These are phyloP conservation scores for Alosa alosa DNA, from an alignment of 2,113 vertebrate genomes.

Conservation along the genomic window DNA sequence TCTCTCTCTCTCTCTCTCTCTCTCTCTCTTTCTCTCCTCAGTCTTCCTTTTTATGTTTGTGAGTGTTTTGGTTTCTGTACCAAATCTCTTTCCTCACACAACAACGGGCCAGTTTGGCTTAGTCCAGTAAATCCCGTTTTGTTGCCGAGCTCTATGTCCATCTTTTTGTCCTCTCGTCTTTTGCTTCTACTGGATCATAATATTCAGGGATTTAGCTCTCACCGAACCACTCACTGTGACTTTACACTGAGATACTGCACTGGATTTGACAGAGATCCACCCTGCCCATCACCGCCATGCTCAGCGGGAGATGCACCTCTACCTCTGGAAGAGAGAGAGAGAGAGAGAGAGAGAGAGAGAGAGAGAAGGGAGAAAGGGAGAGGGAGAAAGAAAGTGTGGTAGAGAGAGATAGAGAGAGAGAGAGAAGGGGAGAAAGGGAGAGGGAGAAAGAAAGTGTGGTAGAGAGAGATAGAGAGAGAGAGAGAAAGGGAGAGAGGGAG, in stretches of 20 bases:
- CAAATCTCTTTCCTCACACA: slow-evolving; percentile 65
- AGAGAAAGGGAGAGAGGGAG: not conserved
- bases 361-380: not conserved
- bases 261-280: too few relatives aligned
- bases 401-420: not conserved
- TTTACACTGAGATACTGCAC: too few relatives aligned
- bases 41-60: too few relatives aligned
- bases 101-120: slow-evolving; percentile 64
- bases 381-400: not conserved
- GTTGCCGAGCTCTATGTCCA: slow-evolving; percentile 56
- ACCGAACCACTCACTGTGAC: too few relatives aligned
- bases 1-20: not conserved
- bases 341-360: slow-evolving; percentile 19
- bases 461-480: not conserved
- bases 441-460: not conserved
- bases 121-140: slow-evolving; percentile 62
- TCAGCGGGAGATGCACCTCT: not conserved
- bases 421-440: not conserved
- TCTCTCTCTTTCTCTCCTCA: not conserved
- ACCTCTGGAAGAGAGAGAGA: not conserved
- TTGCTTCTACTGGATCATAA: slow-evolving; percentile 7
- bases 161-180: slow-evolving; percentile 12
- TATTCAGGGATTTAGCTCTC: slow-evolving; percentile 13
- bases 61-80: not conserved
- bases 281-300: too few relatives aligned